These are phyloP conservation scores for Myopa testacea DNA, from an alignment of 2,888 invertebrate genomes.

Conservation along the genomic window DNA sequence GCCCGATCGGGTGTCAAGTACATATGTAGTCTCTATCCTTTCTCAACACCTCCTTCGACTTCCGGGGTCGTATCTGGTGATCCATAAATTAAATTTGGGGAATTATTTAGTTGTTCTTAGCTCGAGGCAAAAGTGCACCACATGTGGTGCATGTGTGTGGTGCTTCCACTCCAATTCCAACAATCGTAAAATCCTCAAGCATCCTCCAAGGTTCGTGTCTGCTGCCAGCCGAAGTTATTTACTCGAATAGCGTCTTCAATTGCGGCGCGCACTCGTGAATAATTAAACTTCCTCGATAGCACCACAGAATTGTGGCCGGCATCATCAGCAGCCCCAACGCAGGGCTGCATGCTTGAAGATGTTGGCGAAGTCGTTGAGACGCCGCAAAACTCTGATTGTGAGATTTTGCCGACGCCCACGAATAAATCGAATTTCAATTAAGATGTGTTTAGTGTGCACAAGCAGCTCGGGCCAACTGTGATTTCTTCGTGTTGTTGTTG, in stretches of 20 bases:
- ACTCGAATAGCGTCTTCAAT: neutral
- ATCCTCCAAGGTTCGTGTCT: neutral
- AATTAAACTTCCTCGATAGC: neutral
- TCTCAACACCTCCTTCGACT: too few relatives aligned
- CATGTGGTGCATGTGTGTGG: too few relatives aligned
- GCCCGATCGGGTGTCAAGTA: too few relatives aligned
- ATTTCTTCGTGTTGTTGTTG: neutral
- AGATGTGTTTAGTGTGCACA: constrained; percentile 32
- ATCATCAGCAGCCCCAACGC: neutral
- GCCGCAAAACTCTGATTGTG: constrained; percentile 38
- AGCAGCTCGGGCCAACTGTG: neutral
- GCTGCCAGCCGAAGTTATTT: neutral
- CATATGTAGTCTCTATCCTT: too few relatives aligned
- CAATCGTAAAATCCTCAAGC: too few relatives aligned
- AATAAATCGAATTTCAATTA: constrained; percentile 38
- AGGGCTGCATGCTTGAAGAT: neutral
- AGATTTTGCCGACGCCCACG: constrained; percentile 30
- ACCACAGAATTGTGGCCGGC: neutral
- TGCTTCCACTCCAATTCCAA: too few relatives aligned
- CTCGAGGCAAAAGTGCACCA: too few relatives aligned
- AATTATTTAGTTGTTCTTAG: too few relatives aligned
- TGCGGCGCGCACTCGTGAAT: neutral
- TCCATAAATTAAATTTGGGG: too few relatives aligned
- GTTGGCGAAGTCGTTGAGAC: constrained; percentile 8
- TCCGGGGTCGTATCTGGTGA: too few relatives aligned